Evolutionary conservation across 2,113 vertebrate genomes (phyloP).

Genomic region (Neodontobutis hainanensis): DNA sequence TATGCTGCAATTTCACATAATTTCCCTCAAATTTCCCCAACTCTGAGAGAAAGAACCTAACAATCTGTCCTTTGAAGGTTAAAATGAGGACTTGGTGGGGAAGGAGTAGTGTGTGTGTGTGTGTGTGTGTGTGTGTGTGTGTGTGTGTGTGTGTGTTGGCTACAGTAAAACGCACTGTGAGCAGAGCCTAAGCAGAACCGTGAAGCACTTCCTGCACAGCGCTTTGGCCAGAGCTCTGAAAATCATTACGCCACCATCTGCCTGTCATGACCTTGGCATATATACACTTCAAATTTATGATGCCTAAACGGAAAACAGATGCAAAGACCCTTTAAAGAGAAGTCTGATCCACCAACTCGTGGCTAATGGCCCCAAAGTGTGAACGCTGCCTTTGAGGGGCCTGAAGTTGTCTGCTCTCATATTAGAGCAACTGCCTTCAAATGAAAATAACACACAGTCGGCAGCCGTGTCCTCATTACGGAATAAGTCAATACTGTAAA

Average conservation of each 20-base stretch:
- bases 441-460: conserved; percentile 44
- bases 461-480: conserved; percentile 37
- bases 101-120: conserved; percentile 16
- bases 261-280: conserved; percentile 65
- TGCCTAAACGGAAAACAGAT: conserved; percentile 66
- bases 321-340: conserved; percentile 56
- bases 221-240: conserved; percentile 46
- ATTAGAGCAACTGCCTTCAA: conserved; percentile 22
- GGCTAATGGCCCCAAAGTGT: conserved; percentile 66
- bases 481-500: conserved; percentile 12
- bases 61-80: conserved; percentile 69
- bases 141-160: conserved; percentile 32
- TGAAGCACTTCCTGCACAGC: conserved; percentile 42
- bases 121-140: conserved; percentile 49
- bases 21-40: conserved; percentile 28
- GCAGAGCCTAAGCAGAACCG: conserved; percentile 45
- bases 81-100: conserved; percentile 27
- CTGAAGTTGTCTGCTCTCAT: conserved; percentile 26
- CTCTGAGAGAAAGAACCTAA: conserved; percentile 1
- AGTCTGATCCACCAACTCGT: conserved; percentile 50
- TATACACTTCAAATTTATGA: conserved; percentile 65
- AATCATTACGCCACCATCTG: conserved; percentile 71
- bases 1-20: conserved; percentile 57
- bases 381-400: conserved; percentile 56
- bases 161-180: conserved; percentile 42